Evolutionary conservation across 2,888 invertebrate genomes (phyloP).

Genomic region (Andrena camellia): DNA sequence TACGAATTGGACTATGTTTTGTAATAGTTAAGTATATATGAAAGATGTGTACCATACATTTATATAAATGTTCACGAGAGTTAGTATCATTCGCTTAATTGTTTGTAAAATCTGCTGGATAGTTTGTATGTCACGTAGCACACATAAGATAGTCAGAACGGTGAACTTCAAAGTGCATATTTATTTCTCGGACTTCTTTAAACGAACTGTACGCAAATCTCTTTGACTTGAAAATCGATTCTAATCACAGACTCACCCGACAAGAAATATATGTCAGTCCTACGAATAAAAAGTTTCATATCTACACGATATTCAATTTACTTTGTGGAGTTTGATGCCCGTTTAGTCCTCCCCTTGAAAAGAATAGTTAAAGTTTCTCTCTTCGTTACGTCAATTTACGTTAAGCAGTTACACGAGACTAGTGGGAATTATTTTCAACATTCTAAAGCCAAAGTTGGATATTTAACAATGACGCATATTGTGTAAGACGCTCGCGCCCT

Average conservation of each 20-base stretch:
- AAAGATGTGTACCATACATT: conserved; percentile 58
- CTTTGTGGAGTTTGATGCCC: conserved; percentile 20
- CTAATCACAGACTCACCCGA: conserved; percentile 39
- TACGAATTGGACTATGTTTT: conserved; percentile 97
- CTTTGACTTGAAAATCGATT: conserved; percentile 42
- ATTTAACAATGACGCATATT: conserved; percentile 56
- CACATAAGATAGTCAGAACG: conserved; percentile 32
- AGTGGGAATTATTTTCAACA: conserved; percentile 56
- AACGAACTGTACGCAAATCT: conserved; percentile 41
- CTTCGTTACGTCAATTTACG: neutral
- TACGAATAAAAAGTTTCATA: conserved; percentile 61
- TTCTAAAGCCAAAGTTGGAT: conserved; percentile 57
- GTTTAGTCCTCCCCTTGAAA: conserved; percentile 19
- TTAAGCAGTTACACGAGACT: conserved; percentile 34
- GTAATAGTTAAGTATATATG: conserved; percentile 85
- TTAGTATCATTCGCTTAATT: conserved; percentile 56
- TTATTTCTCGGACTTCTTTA: conserved; percentile 59
- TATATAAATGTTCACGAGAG: conserved; percentile 57
- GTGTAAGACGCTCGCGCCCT: conserved; percentile 63
- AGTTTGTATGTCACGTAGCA: conserved; percentile 35
- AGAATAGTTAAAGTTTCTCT: too few species aligned
- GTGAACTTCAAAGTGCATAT: conserved; percentile 41
- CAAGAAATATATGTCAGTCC: conserved; percentile 43
- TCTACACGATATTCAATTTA: conserved; percentile 30
- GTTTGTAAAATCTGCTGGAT: conserved; percentile 44